A percentile compares a stretch with the other conserved stretches of the same genome.
Conservation (phyloP, 1,140 invertebrate genomes). For the Chionoecetes opilio region DNA sequence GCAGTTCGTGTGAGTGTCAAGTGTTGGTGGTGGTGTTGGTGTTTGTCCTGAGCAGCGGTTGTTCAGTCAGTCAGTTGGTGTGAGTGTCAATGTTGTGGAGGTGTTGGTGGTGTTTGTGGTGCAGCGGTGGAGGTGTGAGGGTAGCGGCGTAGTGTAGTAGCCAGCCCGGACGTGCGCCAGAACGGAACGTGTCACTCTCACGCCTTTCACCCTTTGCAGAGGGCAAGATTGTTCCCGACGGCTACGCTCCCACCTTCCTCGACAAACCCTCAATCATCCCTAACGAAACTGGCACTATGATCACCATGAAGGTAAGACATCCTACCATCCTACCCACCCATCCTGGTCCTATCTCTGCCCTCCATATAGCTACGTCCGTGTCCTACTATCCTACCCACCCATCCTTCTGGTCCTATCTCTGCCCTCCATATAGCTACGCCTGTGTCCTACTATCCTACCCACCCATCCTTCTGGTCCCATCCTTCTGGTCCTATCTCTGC, state of each 20-base stretch:
- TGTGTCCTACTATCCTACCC: too few relatives aligned
- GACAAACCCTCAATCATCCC: slow-evolving; percentile 99
- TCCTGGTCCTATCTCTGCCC: not conserved
- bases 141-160: not conserved
- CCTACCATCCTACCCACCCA: too few relatives aligned
- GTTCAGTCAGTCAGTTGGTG: too few relatives aligned
- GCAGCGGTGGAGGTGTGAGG: not conserved
- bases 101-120: not conserved
- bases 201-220: slow-evolving; percentile 66
- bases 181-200: not conserved
- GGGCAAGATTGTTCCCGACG: slow-evolving; percentile 80
- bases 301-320: slow-evolving; percentile 92
- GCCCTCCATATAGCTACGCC: too few relatives aligned
- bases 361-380: too few relatives aligned
- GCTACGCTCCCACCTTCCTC: slow-evolving; percentile 93
- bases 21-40: not conserved
- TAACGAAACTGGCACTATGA: slow-evolving; percentile 97
- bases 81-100: not conserved
- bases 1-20: too few relatives aligned
- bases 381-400: too few relatives aligned
- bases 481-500: slow-evolving; percentile 97
- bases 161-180: not conserved
- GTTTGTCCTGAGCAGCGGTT: not conserved
- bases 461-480: too few relatives aligned
- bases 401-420: too few relatives aligned